Conservation (phyloP, 1,140 invertebrate species). For the Megalonaias nervosa region DNA sequence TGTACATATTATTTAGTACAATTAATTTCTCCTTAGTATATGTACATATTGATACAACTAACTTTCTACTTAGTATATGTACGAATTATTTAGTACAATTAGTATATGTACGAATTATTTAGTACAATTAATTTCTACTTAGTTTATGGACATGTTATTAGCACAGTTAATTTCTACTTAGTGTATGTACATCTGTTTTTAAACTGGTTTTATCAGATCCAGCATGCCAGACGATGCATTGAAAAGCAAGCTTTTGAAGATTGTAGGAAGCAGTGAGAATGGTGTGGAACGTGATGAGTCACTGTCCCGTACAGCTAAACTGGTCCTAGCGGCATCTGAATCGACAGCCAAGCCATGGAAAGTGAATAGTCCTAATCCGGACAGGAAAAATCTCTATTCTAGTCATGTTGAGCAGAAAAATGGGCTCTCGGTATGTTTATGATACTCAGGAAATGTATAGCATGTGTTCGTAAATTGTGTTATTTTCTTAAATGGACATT, state of each 20-base stretch:
- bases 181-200: not conserved
- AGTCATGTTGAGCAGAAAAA: constrained; percentile 40
- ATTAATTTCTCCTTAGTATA: not conserved
- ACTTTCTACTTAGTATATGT: not conserved
- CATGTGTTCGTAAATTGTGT: too few relatives aligned
- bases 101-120: too few relatives aligned
- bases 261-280: constrained; percentile 51
- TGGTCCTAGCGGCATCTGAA: constrained; percentile 57
- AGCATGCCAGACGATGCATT: constrained; percentile 28
- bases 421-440: constrained; percentile 22
- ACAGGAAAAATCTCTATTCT: constrained; percentile 42
- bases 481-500: too few relatives aligned
- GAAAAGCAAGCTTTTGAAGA: constrained; percentile 54
- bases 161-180: not conserved
- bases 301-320: constrained; percentile 58
- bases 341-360: constrained; percentile 24
- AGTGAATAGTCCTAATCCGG: constrained; percentile 8
- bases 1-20: too few relatives aligned
- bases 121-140: not conserved
- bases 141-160: not conserved
- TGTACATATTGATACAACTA: not conserved
- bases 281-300: constrained; percentile 45
- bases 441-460: too few relatives aligned
- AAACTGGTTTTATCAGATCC: not conserved
- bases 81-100: too few relatives aligned